Conservation (phyloP, 2,797 vertebrate species). For the Holocentrus rufus region DNA sequence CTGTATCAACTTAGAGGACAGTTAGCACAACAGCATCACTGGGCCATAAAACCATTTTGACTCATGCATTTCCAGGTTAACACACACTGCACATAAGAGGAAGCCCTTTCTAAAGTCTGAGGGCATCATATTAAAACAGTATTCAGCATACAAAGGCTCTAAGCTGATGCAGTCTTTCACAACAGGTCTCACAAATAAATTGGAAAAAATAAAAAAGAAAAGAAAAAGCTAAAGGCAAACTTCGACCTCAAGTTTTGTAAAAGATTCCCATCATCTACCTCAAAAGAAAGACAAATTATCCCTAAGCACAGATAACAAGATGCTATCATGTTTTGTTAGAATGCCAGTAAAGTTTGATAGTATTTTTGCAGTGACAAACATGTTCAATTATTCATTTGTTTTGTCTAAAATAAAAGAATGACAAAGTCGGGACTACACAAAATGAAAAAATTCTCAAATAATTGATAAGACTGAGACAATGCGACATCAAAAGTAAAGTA, state of each 20-base stretch:
- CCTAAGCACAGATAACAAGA: slow-evolving; percentile 14
- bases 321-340: slow-evolving; percentile 33
- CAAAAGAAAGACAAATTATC: slow-evolving; percentile 19
- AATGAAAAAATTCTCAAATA: slow-evolving; percentile 33
- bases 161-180: background rate
- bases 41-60: slow-evolving; percentile 17
- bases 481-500: slow-evolving; percentile 1
- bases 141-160: slow-evolving; percentile 16
- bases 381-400: slow-evolving; percentile 56
- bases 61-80: slow-evolving; percentile 20
- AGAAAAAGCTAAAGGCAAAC: slow-evolving; percentile 15
- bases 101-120: slow-evolving; percentile 40
- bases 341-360: slow-evolving; percentile 34
- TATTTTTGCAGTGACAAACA: slow-evolving; percentile 46
- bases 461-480: slow-evolving; percentile 9
- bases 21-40: background rate
- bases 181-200: background rate
- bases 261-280: slow-evolving; percentile 23
- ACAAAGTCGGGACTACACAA: slow-evolving; percentile 26
- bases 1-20: background rate
- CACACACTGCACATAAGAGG: background rate
- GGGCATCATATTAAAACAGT: slow-evolving; percentile 8
- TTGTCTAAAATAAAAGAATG: slow-evolving; percentile 44
- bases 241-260: slow-evolving; percentile 5
- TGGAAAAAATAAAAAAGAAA: too few species aligned